Percentiles rank a stretch among this genome's conserved stretches.
Conservation (phyloP, 1,140 invertebrate species). For the Charaxes varanes region DNA sequence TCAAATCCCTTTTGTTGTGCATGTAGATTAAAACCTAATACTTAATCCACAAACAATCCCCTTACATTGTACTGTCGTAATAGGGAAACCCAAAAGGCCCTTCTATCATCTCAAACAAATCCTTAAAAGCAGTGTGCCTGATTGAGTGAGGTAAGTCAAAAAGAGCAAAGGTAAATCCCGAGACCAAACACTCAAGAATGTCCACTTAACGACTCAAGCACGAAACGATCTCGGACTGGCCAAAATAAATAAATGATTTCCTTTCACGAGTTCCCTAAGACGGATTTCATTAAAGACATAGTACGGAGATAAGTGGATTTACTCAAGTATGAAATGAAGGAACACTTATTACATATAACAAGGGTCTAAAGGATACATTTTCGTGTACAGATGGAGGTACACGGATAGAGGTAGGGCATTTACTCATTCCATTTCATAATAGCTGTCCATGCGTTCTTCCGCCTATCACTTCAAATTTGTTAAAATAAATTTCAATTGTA, state of each 20-base stretch:
- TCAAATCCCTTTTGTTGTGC: too few species aligned
- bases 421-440: background rate
- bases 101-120: too few species aligned
- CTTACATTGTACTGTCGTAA: too few species aligned
- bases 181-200: constrained; percentile 65
- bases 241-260: constrained; percentile 60
- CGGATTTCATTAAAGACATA: constrained; percentile 18
- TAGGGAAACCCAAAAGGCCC: too few species aligned
- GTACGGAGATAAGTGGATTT: constrained; percentile 16
- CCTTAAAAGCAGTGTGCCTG: constrained; percentile 31
- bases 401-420: too few species aligned
- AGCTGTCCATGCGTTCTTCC: too few species aligned
- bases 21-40: too few species aligned
- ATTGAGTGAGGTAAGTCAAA: constrained; percentile 52
- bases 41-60: too few species aligned
- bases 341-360: constrained; percentile 15
- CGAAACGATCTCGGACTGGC: constrained; percentile 39
- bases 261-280: constrained; percentile 24
- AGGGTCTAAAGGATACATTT: constrained; percentile 3
- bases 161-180: constrained; percentile 65
- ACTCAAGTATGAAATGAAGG: constrained; percentile 21
- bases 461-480: too few species aligned
- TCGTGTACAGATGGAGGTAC: too few species aligned
- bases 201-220: constrained; percentile 55
- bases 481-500: too few species aligned